Evolutionary conservation across 2,113 vertebrate species (phyloP), one percentile per base, ranked within the genome.

Genomic region (Xenotilapia flavipinnis): DNA sequence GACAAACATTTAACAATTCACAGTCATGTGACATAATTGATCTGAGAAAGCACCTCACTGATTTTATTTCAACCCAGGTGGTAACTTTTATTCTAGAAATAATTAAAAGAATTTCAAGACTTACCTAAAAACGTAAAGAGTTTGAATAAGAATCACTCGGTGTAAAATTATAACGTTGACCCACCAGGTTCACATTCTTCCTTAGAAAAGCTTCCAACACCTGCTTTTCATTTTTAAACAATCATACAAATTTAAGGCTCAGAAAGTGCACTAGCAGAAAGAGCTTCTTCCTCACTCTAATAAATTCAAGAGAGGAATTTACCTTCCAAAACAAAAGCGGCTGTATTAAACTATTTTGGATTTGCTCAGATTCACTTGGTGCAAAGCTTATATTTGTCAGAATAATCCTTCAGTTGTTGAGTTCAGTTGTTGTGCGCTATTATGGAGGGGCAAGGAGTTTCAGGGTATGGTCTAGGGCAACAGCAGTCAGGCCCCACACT

Each of bases 401-500:
- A 15, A 70, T 33, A 36, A 87, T 54, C 17, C 80, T 40, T 53
- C 21, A 79, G 21, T 58, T 8, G 19, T 65, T 65, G 33, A 65
- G 60, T 40, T 53, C 19, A 79, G 31, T 54, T 10, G 14, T n/a
- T 47, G 6, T 17, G 23, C 4, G 79, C 79, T 47, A 45, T 75
- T 95, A 88, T 1, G 70, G 65, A 1, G 93, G 93, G 82, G 94
- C 79, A 15, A 97, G 82, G 6, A 97, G 83, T 85, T 97, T 96
- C 77, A 99, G 96, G 1, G 97, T 93, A 5, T 97, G 93, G 79
- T 98, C 97, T 0, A 98, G 95, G 82, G 98, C 89, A 6, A 97
- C 4, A 1, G 98, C 98, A 0, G 98, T 99, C 45, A 99, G 94
- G 7, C 98, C 98, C 98, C 98, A 99, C n/a, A 99, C 96, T 2